Base-by-base conservation (phyloP, 2,888 invertebrate species). In the Parapristionchus giblindavisi region DNA sequence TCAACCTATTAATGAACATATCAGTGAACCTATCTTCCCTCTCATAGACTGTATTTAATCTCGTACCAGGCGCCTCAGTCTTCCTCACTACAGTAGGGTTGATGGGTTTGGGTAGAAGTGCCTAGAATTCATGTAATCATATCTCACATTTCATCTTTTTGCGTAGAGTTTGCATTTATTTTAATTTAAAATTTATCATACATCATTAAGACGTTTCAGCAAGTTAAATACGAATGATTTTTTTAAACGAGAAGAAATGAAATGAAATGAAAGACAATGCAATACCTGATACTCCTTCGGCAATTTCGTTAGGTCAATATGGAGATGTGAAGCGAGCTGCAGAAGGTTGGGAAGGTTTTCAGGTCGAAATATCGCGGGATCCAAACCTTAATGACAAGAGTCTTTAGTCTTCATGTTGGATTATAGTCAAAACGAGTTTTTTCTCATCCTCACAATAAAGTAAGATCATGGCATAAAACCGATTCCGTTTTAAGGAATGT, bases 341-440 rank as follows among this genome's bases (percentile, higher is more conserved):
- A 73, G 61, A 3, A 73, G 61, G 51, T 58, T 73, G n/a, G 73
- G 73, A 8, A 73, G 48, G 60, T 73, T 73, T 36, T 73, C 73
- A n/a, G 60, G 73, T 24, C 61, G 73, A 36, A 73, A 73, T 0
- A 60, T 34, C 17, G 61, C 61, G 2, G 73, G 73, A 24, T 73
- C 73, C 17, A 73, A 17, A 21, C 73, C 73, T 73, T 14, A 3
- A 61, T 8, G 17, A 36, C 24, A 1, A 4, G 0, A 43, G 40
- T 58, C 24, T n/a, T 21, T n/a, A 58, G 6, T 32, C 58, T 29
- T n/a, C n/a, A n/a, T n/a, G n/a, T n/a, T n/a, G n/a, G n/a, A n/a
- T n/a, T n/a, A n/a, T n/a, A n/a, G n/a, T n/a, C n/a, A n/a, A n/a
- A n/a, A n/a, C n/a, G n/a, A n/a, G n/a, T n/a, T n/a, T n/a, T n/a